Evolutionary conservation across 2,797 vertebrate species (phyloP).

Genomic region (Myotis planiceps): DNA sequence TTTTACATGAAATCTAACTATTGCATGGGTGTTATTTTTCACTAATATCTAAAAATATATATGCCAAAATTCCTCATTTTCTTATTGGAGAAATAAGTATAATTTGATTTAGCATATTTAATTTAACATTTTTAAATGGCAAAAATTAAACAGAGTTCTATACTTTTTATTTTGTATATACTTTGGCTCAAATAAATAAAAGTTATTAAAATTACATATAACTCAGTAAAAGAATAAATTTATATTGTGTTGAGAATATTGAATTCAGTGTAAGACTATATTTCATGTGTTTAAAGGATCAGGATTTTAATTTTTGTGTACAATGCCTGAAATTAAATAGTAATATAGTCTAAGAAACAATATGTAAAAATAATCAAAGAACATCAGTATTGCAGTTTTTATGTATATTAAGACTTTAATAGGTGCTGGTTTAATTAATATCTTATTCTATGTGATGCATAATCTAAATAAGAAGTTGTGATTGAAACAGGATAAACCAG

Average conservation of each 20-base stretch:
- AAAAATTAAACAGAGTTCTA: conserved; percentile 13
- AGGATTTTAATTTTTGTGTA: background rate
- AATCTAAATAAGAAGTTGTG: background rate
- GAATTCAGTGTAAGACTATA: background rate
- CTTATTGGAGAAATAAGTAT: background rate
- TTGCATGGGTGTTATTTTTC: background rate
- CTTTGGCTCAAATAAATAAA: background rate
- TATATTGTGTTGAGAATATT: background rate
- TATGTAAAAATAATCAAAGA: background rate
- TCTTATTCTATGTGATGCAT: background rate
- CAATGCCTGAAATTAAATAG: background rate
- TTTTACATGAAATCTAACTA: conserved; percentile 12
- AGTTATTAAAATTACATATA: background rate
- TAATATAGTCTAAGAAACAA: conserved; percentile 2
- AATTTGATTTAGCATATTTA: background rate
- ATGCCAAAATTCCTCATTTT: conserved; percentile 8
- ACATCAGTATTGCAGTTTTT: background rate
- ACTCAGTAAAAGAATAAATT: too few species aligned
- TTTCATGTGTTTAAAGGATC: background rate
- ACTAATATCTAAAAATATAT: background rate
- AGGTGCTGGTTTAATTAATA: conserved; percentile 4
- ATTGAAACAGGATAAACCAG: background rate
- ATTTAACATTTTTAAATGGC: background rate
- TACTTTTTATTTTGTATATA: background rate
- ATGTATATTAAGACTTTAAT: background rate